Conservation (phyloP, 1,140 invertebrate species). For the Drosophila suzukii region DNA sequence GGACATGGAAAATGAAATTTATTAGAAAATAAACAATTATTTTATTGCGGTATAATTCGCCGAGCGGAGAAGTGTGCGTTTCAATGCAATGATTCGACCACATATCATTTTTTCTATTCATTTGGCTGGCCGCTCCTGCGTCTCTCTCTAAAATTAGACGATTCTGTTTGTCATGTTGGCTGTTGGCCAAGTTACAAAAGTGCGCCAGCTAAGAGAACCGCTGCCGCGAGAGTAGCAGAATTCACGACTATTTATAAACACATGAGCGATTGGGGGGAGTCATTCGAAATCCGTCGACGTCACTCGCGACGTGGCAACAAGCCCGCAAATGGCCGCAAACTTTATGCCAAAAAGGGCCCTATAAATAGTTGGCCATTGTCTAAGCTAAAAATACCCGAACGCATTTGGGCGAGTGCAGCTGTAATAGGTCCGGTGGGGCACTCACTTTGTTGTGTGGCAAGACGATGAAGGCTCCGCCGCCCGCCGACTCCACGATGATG, state of each 20-base stretch:
- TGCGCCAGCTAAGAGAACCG: constrained; percentile 50
- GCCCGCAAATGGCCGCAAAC: constrained; percentile 69
- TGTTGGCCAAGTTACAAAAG: constrained; percentile 62
- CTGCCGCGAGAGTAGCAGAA: constrained; percentile 40
- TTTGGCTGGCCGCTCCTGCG: constrained; percentile 8
- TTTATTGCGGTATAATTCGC: constrained; percentile 30
- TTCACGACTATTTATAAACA: constrained; percentile 64
- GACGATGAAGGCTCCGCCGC: constrained; percentile 99
- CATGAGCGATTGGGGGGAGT: constrained; percentile 14
- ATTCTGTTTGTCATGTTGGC: constrained; percentile 80
- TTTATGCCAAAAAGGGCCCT: constrained; percentile 56
- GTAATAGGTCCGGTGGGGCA: constrained; percentile 35
- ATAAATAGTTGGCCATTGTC: constrained; percentile 66
- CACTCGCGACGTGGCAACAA: constrained; percentile 61
- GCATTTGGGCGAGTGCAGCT: constrained; percentile 58
- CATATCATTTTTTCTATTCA: constrained; percentile 42
- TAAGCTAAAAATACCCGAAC: constrained; percentile 38
- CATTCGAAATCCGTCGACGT: constrained; percentile 62
- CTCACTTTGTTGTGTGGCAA: constrained; percentile 97
- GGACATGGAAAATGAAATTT: constrained; percentile 38
- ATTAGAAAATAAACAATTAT: constrained; percentile 8
- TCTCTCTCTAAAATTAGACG: constrained; percentile 68
- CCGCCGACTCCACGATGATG: constrained; percentile 99
- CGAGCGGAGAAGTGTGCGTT: constrained; percentile 14
- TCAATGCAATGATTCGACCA: constrained; percentile 42